Percentiles rank a stretch among this genome's conserved stretches.
phyloP scores from a whole-genome alignment of 2,113 vertebrate genomes.

The Toxotes chatareus region DNA sequence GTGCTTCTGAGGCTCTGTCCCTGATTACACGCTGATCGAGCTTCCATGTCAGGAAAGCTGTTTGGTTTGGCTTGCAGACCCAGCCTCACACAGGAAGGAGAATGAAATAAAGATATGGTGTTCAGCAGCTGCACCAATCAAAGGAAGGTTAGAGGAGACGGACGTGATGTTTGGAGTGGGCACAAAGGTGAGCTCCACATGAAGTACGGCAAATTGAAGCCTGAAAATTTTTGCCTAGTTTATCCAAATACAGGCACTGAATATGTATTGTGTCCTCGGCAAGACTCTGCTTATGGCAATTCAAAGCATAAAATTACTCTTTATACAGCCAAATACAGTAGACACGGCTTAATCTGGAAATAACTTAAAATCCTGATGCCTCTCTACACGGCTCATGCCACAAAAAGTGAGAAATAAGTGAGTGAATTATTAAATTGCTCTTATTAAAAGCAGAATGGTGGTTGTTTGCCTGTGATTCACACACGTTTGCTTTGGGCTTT shows the following conservation, averaged over 20 bases:
- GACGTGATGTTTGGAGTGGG: slow-evolving; percentile 20
- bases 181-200: not conserved
- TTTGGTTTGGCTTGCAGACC: slow-evolving; percentile 57
- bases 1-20: slow-evolving; percentile 56
- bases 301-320: not conserved
- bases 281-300: not conserved
- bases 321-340: not conserved
- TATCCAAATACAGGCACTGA: not conserved
- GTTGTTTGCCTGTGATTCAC: not conserved
- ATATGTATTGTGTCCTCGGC: not conserved
- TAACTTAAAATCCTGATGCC: not conserved
- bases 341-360: not conserved
- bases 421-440: not conserved
- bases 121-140: slow-evolving; percentile 46
- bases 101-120: slow-evolving; percentile 31
- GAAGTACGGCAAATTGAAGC: slow-evolving; percentile 1
- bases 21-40: slow-evolving; percentile 63
- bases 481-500: not conserved
- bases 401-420: not conserved
- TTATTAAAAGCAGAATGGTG: not conserved
- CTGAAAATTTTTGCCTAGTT: slow-evolving; percentile 3
- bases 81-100: slow-evolving; percentile 10
- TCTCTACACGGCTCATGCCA: not conserved
- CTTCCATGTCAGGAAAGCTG: slow-evolving; percentile 47
- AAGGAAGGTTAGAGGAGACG: slow-evolving; percentile 42